These are phyloP conservation scores for Lophotriccus pileatus DNA, from an alignment of 2,797 vertebrate species.

Conservation along the genomic window DNA sequence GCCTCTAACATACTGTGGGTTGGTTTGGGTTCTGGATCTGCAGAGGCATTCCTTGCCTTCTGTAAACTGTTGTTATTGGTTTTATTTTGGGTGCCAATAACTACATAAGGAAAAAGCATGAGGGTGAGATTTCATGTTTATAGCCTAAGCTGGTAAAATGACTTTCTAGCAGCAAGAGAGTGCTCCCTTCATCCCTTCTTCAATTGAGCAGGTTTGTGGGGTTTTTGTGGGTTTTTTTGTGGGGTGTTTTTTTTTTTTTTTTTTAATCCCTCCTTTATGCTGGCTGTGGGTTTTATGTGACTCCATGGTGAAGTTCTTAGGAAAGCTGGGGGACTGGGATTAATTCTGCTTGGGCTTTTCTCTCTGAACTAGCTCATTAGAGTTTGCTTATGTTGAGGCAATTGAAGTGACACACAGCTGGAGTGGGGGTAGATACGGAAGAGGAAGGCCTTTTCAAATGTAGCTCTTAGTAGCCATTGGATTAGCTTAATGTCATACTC, in stretches of 20 bases:
- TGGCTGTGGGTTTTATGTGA: not conserved
- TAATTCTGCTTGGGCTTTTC: not conserved
- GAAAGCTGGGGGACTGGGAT: not conserved
- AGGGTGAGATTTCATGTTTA: not conserved
- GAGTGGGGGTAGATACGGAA: not conserved
- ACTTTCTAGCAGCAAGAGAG: not conserved
- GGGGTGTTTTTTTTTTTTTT: not conserved
- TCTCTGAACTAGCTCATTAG: not conserved
- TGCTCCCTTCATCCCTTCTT: not conserved
- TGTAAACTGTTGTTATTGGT: not conserved
- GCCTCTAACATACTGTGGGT: accelerated
- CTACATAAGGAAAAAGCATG: not conserved
- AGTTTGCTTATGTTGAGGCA: not conserved
- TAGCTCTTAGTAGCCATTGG: not conserved
- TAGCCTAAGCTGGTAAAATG: not conserved
- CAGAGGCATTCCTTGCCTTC: not conserved
- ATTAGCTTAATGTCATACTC: not conserved
- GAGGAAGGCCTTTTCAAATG: not conserved
- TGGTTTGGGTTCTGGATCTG: not conserved
- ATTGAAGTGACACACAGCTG: not conserved
- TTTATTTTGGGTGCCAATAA: not conserved
- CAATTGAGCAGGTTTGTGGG: not conserved
- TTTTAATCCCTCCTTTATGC: not conserved
- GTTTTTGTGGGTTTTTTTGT: not conserved
- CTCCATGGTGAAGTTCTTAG: not conserved